Evolutionary conservation across 30 jellyfish, hydroid and myxozoan genomes (phyloP), one percentile per base, ranked within the genome.

Genomic region (Turritopsis rubra): DNA sequence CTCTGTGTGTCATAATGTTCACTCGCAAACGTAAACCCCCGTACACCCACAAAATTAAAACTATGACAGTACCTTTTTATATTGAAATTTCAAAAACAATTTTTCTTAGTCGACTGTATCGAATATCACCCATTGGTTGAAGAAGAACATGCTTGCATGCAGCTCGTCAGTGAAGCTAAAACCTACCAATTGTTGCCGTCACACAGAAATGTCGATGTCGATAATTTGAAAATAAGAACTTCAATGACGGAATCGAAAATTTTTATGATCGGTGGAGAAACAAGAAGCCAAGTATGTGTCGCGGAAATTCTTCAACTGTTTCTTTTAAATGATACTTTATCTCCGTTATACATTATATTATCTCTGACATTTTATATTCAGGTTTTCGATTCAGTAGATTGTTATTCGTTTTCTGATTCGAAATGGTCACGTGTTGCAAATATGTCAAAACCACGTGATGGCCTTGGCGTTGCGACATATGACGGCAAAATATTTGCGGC

Each of bases 401-500:
- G 83, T 29, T 88, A 75, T 77, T 83, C 91, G 4, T 30, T 83
- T 72, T 30, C 70, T 29, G 72, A 72, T n/a, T 65, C 79, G 70
- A 79, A 65, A 22, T 89, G 96, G 96, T 75, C 53, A 52, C 29
- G 52, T 25, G 52, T 53, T 20, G 54, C 53, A 53, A 76, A 53
- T 7, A 78, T 89, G 90, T 68, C 85, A 73, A 52, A 25, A 72
- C 84, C 93, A 21, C 80, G 96, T 30, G 96, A 89, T 80, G 93
- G 96, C 0, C 77, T 75, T 25, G 96, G 90, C 18, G 90, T 81
- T 3, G 66, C 88, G 0, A 17, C 87, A 8, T 89, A 89, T 74
- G 96, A 89, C 52, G 93, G 93, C n/a, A 89, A 84, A 81, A 89
- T 89, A 53, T 89, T 53, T 75, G 96, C 82, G 8, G 85, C 89